Evolutionary conservation across 2,113 vertebrate species (phyloP).

Genomic region (Herpetotheres cachinnans): DNA sequence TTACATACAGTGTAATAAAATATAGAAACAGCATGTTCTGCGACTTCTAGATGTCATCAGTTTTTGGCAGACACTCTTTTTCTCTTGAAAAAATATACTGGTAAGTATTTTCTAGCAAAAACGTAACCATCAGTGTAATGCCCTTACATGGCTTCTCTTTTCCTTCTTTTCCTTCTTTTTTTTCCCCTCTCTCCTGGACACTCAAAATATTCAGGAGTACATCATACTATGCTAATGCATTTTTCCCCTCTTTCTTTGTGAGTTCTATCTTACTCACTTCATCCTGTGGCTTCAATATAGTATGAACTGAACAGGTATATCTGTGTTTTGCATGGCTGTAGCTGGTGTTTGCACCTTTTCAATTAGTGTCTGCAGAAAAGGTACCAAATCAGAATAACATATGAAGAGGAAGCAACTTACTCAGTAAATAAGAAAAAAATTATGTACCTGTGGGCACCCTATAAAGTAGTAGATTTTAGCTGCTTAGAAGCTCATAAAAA

Average conservation of each 20-base stretch:
- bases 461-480: neutral
- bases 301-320: neutral
- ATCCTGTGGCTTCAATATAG: neutral
- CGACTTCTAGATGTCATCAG: neutral
- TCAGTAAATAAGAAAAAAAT: neutral
- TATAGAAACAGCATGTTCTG: neutral
- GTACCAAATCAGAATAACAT: neutral
- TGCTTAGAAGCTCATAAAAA: neutral
- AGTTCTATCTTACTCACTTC: neutral
- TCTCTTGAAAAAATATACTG: neutral
- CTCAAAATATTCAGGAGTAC: neutral
- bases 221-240: neutral
- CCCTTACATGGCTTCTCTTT: neutral
- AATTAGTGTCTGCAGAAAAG: neutral
- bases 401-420: neutral
- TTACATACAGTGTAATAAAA: neutral
- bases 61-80: neutral
- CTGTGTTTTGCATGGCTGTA: neutral
- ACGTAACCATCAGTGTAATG: neutral
- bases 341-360: neutral
- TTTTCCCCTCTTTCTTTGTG: neutral
- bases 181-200: neutral
- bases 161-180: neutral
- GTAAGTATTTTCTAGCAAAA: conserved; percentile 29
- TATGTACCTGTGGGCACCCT: neutral